These are phyloP conservation scores for Caloenas nicobarica DNA, from an alignment of 2,113 vertebrate species.

Conservation along the genomic window DNA sequence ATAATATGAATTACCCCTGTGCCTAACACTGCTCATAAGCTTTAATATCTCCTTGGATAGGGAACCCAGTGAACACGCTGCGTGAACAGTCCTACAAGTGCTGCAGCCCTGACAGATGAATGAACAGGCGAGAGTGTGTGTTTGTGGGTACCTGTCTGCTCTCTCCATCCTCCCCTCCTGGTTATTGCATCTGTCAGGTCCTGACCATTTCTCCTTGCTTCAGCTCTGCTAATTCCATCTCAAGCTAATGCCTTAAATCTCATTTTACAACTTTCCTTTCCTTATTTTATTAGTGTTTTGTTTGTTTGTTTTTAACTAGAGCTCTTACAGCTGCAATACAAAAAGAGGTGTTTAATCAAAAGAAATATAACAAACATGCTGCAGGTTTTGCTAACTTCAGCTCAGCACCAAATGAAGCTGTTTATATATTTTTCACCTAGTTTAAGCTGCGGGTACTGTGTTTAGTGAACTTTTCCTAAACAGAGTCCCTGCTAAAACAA, in stretches of 20 bases:
- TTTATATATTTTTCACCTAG: neutral
- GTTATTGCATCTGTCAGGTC: neutral
- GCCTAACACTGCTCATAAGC: neutral
- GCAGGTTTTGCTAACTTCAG: neutral
- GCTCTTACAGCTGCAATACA: neutral
- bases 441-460: neutral
- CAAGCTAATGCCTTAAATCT: neutral
- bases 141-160: neutral
- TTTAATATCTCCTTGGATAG: neutral
- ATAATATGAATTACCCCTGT: neutral
- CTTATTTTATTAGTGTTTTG: neutral
- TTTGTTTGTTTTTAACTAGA: neutral
- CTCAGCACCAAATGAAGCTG: neutral
- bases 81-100: neutral
- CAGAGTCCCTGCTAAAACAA: neutral
- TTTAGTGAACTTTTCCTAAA: neutral
- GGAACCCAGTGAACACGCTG: neutral
- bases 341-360: neutral
- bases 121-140: fast-evolving
- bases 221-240: neutral
- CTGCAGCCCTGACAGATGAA: neutral
- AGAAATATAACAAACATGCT: neutral
- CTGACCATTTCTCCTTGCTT: neutral
- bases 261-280: neutral
- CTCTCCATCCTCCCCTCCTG: neutral